Evolutionary conservation across 2,888 invertebrate species (phyloP).

Genomic region (Ophion ventricosus): DNA sequence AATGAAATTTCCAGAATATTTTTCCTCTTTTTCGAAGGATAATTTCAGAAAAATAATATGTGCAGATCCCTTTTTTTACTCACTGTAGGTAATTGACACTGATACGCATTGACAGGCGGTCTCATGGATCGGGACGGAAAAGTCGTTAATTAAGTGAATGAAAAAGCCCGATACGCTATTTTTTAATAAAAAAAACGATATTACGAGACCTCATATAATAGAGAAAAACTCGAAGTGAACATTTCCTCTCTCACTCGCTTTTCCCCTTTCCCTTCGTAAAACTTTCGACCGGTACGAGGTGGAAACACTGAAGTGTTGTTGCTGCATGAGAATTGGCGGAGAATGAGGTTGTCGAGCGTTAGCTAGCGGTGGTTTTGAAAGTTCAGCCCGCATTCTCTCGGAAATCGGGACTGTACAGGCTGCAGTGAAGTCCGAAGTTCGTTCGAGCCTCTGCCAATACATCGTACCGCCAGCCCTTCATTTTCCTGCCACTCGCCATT

Average conservation of each 20-base stretch:
- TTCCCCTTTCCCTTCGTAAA: background rate
- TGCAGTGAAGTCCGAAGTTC: constrained; percentile 6
- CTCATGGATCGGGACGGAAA: background rate
- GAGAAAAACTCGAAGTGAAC: constrained; percentile 9
- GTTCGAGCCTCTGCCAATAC: background rate
- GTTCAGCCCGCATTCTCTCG: constrained; percentile 47
- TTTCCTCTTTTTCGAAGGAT: too few relatives aligned
- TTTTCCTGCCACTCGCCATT: constrained; percentile 37
- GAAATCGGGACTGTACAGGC: constrained; percentile 23
- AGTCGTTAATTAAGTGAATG: background rate
- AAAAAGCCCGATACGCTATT: background rate
- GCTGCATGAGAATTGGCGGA: constrained; percentile 40
- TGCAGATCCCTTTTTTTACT: too few relatives aligned
- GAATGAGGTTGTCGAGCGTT: constrained; percentile 39
- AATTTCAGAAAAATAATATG: too few relatives aligned
- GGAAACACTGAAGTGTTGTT: constrained; percentile 43
- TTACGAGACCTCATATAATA: background rate
- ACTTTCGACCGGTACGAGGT: constrained; percentile 27
- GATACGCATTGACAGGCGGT: background rate
- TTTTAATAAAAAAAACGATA: background rate
- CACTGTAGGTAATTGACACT: background rate
- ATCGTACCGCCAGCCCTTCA: background rate
- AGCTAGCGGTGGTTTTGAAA: constrained; percentile 53
- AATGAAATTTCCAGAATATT: too few relatives aligned
- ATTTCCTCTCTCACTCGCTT: too few relatives aligned